These are phyloP conservation scores for Chrysolina oricalcia DNA, from an alignment of 2,888 invertebrate genomes.

Conservation along the genomic window DNA sequence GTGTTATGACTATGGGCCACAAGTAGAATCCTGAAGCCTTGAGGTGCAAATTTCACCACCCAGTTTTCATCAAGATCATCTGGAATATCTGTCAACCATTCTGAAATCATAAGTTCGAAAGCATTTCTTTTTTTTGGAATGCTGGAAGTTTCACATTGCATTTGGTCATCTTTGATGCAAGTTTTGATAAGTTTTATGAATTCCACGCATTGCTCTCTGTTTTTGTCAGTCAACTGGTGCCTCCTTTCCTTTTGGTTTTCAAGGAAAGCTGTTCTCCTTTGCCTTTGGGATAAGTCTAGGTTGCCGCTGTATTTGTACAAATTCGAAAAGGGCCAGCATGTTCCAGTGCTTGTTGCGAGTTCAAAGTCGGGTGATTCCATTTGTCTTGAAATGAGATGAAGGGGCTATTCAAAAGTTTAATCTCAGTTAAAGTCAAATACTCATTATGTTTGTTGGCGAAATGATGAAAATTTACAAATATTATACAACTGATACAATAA, in stretches of 20 bases:
- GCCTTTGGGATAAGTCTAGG: constrained; percentile 56
- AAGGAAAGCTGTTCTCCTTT: constrained; percentile 75
- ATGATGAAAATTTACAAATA: too few species aligned
- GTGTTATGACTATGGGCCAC: constrained; percentile 76
- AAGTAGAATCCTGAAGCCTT: constrained; percentile 87
- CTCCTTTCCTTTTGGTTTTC: constrained; percentile 75
- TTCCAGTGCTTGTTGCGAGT: not conserved
- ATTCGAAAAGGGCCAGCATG: constrained; percentile 38
- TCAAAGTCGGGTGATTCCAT: not conserved
- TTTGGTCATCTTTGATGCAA: constrained; percentile 61
- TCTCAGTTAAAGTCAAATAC: too few species aligned
- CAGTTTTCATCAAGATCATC: constrained; percentile 82
- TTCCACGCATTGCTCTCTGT: constrained; percentile 74
- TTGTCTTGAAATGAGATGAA: not conserved
- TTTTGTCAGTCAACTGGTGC: constrained; percentile 71
- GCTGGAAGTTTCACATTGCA: constrained; percentile 63
- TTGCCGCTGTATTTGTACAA: constrained; percentile 57
- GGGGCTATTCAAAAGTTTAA: too few species aligned
- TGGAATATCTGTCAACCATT: constrained; percentile 94
- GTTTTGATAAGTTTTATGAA: constrained; percentile 58
- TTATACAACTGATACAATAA: too few species aligned
- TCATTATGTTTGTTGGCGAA: too few species aligned
- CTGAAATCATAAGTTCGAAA: constrained; percentile 87
- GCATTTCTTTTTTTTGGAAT: constrained; percentile 57
- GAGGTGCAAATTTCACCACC: constrained; percentile 86